phyloP scores from a whole-genome alignment of 1,140 invertebrate species.

The Ceratoteleas bidentatus region DNA sequence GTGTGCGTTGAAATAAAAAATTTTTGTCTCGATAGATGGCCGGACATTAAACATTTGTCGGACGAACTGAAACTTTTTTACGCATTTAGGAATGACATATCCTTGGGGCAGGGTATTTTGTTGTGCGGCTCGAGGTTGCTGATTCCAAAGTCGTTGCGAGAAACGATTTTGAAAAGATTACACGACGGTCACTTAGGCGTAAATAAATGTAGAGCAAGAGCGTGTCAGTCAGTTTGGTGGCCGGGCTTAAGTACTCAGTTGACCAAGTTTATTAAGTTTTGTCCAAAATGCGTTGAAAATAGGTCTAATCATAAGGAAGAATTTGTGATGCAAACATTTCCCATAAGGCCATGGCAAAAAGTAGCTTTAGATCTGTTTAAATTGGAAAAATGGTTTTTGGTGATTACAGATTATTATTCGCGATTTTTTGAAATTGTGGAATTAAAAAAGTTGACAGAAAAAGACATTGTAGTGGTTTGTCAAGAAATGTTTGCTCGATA shows the following conservation, averaged over 20 bases:
- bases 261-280: slow-evolving; percentile 55
- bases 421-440: slow-evolving; percentile 60
- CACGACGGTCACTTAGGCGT: slow-evolving; percentile 31
- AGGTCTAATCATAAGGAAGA: slow-evolving; percentile 44
- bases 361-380: slow-evolving; percentile 64
- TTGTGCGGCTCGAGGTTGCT: too few relatives aligned
- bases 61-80: slow-evolving; percentile 56
- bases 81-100: too few relatives aligned
- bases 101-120: too few relatives aligned
- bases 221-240: slow-evolving; percentile 32
- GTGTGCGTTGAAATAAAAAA: slow-evolving; percentile 42
- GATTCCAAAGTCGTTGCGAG: too few relatives aligned
- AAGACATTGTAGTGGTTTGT: slow-evolving; percentile 43
- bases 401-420: slow-evolving; percentile 68
- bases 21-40: slow-evolving; percentile 41
- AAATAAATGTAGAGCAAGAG: slow-evolving; percentile 23
- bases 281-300: slow-evolving; percentile 58
- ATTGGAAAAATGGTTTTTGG: slow-evolving; percentile 60
- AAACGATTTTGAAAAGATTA: slow-evolving; percentile 9
- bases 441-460: slow-evolving; percentile 41
- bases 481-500: slow-evolving; percentile 61
- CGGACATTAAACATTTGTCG: slow-evolving; percentile 34
- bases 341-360: slow-evolving; percentile 61
- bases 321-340: slow-evolving; percentile 51
- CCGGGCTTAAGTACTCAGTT: slow-evolving; percentile 35